These are phyloP conservation scores for Luidia sarsii DNA, from an alignment of 53 echinoderm and acorn worm genomes.

Conservation along the genomic window DNA sequence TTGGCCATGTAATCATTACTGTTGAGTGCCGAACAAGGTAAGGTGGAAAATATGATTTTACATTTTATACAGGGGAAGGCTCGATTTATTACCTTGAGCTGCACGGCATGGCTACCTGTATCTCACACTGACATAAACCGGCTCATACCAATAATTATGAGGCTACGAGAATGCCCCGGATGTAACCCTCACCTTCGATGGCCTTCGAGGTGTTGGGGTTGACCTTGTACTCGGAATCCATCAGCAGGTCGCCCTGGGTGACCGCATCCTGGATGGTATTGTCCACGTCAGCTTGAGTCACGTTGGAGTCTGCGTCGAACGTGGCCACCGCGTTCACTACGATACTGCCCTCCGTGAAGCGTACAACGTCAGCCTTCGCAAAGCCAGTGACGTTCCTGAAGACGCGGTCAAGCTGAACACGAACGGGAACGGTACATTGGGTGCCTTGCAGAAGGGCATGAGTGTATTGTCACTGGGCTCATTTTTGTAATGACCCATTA, in stretches of 20 bases:
- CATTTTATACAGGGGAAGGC: too few relatives aligned
- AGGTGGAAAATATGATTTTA: too few relatives aligned
- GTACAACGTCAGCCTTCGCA: not conserved
- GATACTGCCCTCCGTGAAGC: conserved; percentile 18
- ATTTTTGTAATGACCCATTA: not conserved
- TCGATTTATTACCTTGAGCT: too few relatives aligned
- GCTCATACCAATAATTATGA: too few relatives aligned
- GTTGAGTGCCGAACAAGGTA: too few relatives aligned
- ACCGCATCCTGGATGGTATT: not conserved
- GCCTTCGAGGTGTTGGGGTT: not conserved
- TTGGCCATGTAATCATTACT: too few relatives aligned
- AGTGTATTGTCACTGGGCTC: too few relatives aligned
- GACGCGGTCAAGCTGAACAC: not conserved
- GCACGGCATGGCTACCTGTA: too few relatives aligned
- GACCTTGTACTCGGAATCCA: conserved; percentile 7
- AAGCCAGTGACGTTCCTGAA: conserved; percentile 5
- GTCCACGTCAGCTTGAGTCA: conserved; percentile 17
- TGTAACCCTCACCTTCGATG: conserved; percentile 17
- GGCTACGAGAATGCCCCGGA: too few relatives aligned
- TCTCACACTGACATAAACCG: too few relatives aligned
- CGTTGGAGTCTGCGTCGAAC: not conserved
- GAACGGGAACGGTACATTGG: not conserved
- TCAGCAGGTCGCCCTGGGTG: not conserved
- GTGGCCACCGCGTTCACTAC: not conserved
- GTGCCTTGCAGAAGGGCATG: too few relatives aligned